Evolutionary conservation across 64 coral and sea anemone genomes (phyloP), one percentile per base, ranked within the genome.

Genomic region (Stylophora pistillata): DNA sequence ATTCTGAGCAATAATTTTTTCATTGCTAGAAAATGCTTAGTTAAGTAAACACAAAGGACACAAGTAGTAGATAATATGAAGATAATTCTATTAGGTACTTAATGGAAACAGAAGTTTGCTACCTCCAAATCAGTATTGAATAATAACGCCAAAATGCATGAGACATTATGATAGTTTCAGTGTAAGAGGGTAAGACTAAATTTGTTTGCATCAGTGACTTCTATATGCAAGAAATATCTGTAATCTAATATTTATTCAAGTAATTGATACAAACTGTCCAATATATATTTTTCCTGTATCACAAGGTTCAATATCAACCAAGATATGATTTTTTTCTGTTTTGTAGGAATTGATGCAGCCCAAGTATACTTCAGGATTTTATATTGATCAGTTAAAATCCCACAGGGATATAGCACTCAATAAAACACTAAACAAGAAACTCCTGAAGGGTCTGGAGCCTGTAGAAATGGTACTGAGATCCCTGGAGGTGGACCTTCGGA

Each of bases 281-380:
- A 25, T 21, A 68, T 23, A 65, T 68, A 27, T 27, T 7, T n/a
- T 68, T 68, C 0, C 26, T 28, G 13, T 25, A 0, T 11, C 21
- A 9, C 10, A 21, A 28, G 64, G 23, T 12, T 12, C 64, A 68
- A 64, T 68, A 68, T 68, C 10, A 68, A 68, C 64, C 26, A 10
- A n/a, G 64, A 68, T 10, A 68, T 15, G 13, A n/a, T 25, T 26
- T 25, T 68, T 0, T 15, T 12, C 13, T 68, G 64, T 68, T 68
- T 68, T 68, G 21, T 76, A 98, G 96, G 96, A 98, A 88, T 83
- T 93, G 63, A 95, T 99, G 89, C 90, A 95, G 37, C 97, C 97
- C 66, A 99, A 99, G 85, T 95, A 99, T 85, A 88, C 97, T 25
- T 99, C 97, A 29, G 93, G 94, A 21, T 99, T 99, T 83, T 99